These are phyloP conservation scores for Drosophila differens DNA, from an alignment of 2,888 invertebrate species.

Conservation along the genomic window DNA sequence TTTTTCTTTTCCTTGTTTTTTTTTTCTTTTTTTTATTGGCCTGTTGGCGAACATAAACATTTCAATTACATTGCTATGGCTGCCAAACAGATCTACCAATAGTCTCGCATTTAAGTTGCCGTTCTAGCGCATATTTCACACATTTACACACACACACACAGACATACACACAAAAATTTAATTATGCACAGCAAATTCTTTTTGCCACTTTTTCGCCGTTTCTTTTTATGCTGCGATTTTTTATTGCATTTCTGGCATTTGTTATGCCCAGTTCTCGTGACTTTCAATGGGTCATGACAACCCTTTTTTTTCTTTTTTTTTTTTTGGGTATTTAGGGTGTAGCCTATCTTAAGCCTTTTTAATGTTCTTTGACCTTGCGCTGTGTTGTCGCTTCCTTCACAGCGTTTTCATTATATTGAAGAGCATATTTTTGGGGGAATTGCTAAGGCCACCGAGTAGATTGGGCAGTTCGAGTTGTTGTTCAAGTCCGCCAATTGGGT, in stretches of 20 bases:
- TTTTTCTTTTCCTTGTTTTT: not conserved
- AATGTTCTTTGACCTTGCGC: conserved; percentile 59
- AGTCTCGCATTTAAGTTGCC: conserved; percentile 54
- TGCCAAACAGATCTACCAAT: conserved; percentile 57
- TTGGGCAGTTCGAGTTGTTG: conserved; percentile 18
- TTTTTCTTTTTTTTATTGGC: not conserved
- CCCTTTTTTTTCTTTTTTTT: conserved; percentile 44
- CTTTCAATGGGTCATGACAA: conserved; percentile 43
- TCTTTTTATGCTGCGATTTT: conserved; percentile 53
- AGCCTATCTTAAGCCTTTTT: conserved; percentile 53
- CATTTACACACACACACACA: conserved; percentile 1
- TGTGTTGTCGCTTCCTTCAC: conserved; percentile 19
- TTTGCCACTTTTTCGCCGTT: conserved; percentile 29
- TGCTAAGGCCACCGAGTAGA: conserved; percentile 16
- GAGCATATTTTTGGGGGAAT: conserved; percentile 41
- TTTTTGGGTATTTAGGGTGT: conserved; percentile 7
- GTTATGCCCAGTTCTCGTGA: conserved; percentile 51
- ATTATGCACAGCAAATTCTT: conserved; percentile 68
- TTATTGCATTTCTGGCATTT: conserved; percentile 67
- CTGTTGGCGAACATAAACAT: conserved; percentile 50
- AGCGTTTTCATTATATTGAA: conserved; percentile 29
- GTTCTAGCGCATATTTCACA: conserved; percentile 39
- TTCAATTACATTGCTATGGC: conserved; percentile 63
- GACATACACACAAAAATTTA: conserved; percentile 52
- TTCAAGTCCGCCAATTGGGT: conserved; percentile 63